Conservation (phyloP, 2,888 invertebrate genomes). For the Cinara cedri region DNA sequence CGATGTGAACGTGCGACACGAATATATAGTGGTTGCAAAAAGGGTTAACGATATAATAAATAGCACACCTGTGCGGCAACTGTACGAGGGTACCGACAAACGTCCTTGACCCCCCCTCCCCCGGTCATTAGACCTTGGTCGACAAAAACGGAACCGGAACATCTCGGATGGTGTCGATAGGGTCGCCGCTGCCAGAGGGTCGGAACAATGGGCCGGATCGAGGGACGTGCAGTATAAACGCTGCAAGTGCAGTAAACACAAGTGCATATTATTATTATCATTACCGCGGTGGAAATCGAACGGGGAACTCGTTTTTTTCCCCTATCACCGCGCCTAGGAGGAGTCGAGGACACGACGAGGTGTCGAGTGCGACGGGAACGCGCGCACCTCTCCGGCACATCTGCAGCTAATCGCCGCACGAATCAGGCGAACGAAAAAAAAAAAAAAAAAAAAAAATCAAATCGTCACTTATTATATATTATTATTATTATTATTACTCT, state of each 20-base stretch:
- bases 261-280: background rate
- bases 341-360: background rate
- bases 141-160: constrained; percentile 49
- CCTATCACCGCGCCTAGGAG: background rate
- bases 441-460: too few species aligned
- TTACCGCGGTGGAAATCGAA: constrained; percentile 6
- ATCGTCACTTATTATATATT: too few species aligned
- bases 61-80: constrained; percentile 6
- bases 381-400: constrained; percentile 14
- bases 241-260: background rate
- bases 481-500: background rate
- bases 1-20: background rate
- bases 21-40: background rate
- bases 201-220: constrained; percentile 25
- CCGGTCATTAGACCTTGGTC: background rate
- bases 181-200: constrained; percentile 29
- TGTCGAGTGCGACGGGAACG: constrained; percentile 4
- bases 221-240: background rate
- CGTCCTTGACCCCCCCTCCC: constrained; percentile 53
- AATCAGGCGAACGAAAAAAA: background rate
- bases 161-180: background rate
- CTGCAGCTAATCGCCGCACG: background rate
- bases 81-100: background rate
- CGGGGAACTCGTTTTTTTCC: background rate
- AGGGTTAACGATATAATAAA: constrained; percentile 26